Conservation (phyloP, 2,113 vertebrate genomes). For the Thomomys bottae region DNA sequence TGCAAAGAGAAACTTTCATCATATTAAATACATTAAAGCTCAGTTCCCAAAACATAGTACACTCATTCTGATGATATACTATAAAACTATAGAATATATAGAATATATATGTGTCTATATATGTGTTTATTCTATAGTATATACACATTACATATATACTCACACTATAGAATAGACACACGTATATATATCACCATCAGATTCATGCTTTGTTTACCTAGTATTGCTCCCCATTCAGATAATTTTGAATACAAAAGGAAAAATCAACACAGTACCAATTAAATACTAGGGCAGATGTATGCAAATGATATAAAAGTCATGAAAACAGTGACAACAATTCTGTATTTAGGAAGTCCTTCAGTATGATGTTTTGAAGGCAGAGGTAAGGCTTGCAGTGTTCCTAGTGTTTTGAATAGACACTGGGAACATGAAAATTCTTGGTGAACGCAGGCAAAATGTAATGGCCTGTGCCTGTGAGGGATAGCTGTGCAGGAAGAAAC, state of each 20-base stretch:
- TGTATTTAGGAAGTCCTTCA: slow-evolving; percentile 2
- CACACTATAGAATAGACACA: neutral
- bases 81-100: neutral
- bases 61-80: neutral
- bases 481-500: too few relatives aligned
- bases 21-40: neutral
- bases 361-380: neutral
- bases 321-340: neutral
- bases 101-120: neutral
- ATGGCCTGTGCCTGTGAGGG: too few relatives aligned
- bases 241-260: neutral
- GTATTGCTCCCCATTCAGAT: neutral
- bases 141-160: too few relatives aligned
- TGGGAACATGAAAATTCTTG: too few relatives aligned
- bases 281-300: neutral
- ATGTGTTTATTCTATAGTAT: too few relatives aligned
- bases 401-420: too few relatives aligned
- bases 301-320: neutral
- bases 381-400: too few relatives aligned
- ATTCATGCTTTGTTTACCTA: neutral
- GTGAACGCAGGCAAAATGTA: too few relatives aligned
- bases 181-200: neutral
- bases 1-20: neutral
- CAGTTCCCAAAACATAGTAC: slow-evolving; percentile 1
- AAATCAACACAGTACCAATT: neutral